These are phyloP conservation scores for Onthophagus taurus DNA, from an alignment of 1,140 invertebrate genomes.

Conservation along the genomic window DNA sequence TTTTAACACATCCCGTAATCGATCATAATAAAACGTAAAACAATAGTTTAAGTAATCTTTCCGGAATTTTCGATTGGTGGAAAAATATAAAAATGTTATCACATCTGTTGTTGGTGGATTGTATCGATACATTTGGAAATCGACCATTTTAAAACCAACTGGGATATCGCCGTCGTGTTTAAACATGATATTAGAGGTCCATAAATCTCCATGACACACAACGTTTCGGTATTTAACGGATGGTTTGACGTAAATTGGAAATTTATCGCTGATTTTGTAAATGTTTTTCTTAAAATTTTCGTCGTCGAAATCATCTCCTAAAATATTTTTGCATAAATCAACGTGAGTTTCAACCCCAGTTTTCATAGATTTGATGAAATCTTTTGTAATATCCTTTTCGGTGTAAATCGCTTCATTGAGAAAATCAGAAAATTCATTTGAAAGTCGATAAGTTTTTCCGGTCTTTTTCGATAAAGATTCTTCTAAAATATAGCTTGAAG, in stretches of 20 bases:
- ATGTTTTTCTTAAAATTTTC: slow-evolving; percentile 8
- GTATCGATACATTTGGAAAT: slow-evolving; percentile 43
- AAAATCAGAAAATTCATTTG: slow-evolving; percentile 4
- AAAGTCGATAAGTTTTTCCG: background rate
- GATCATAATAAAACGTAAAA: slow-evolving; percentile 13
- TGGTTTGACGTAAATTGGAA: slow-evolving; percentile 7
- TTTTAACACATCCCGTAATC: background rate
- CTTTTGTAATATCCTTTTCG: background rate
- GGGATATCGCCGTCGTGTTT: slow-evolving; percentile 21
- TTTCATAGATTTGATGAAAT: slow-evolving; percentile 3
- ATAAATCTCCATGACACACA: slow-evolving; percentile 40
- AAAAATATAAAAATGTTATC: slow-evolving; percentile 34
- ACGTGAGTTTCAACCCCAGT: slow-evolving; percentile 6
- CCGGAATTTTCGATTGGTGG: slow-evolving; percentile 31
- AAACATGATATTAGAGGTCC: slow-evolving; percentile 44
- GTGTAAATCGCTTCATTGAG: slow-evolving; percentile 12
- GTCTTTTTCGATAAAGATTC: slow-evolving; percentile 12
- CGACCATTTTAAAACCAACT: slow-evolving; percentile 39
- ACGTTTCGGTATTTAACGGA: slow-evolving; percentile 10
- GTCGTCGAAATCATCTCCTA: background rate
- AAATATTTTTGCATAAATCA: slow-evolving; percentile 2
- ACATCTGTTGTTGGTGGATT: slow-evolving; percentile 42
- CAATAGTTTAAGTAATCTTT: slow-evolving; percentile 29
- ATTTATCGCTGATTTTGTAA: background rate
- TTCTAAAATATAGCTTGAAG: slow-evolving; percentile 21